Evolutionary conservation across 1,140 invertebrate species (phyloP).

Genomic region (Papilio xuthus): DNA sequence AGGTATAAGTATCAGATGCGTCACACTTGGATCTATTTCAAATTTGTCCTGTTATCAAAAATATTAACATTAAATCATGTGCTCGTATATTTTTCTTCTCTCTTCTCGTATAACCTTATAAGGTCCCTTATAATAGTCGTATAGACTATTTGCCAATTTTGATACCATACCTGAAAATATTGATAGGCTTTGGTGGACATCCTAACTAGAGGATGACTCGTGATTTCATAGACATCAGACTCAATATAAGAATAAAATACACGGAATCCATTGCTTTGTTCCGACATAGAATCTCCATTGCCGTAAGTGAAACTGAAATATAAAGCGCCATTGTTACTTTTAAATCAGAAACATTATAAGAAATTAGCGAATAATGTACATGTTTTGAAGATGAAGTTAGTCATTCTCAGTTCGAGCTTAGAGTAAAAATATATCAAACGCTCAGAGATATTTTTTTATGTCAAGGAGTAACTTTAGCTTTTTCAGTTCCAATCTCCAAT

Average conservation of each 20-base stretch:
- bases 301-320: background rate
- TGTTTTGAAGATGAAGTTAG: no score
- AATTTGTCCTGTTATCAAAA: background rate
- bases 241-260: background rate
- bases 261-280: background rate
- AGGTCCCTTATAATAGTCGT: no score
- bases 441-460: no score
- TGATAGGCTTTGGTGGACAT: background rate
- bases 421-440: no score
- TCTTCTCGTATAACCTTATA: no score
- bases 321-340: background rate
- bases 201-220: background rate
- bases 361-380: no score
- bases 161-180: background rate
- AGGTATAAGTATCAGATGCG: slow-evolving; percentile 38
- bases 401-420: no score
- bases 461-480: no score
- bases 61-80: background rate
- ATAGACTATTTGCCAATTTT: no score
- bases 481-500: no score
- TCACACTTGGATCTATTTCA: background rate
- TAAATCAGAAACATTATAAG: no score
- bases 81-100: no score
- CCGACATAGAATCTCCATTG: background rate
- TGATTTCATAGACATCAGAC: background rate